Evolutionary conservation across 1,140 invertebrate species (phyloP), one percentile per base, ranked within the genome.

Genomic region (Laodelphax striatellus): DNA sequence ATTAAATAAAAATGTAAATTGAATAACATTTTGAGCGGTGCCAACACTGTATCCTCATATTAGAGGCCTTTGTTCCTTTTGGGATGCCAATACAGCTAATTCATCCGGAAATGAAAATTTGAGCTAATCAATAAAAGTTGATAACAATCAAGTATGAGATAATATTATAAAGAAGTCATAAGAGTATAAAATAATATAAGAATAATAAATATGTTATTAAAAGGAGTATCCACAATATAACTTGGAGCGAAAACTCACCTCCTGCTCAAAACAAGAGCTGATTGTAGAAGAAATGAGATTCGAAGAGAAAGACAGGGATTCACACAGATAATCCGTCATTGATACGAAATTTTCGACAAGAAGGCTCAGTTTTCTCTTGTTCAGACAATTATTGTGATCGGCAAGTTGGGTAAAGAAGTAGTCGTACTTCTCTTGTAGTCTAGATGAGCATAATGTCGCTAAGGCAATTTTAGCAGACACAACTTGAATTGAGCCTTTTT

Each of bases 371-470:
- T 77, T 75, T 21, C 77, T 72, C 14, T 78, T 75, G 11, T 78
- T 78, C 34, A 84, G 75, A 65, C 80, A 83, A 41, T 81, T 80
- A 67, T 84, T 84, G 63, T 84, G 80, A 67, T 86, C 83, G 19
- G 81, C 77, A 63, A 82, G 74, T 63, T 81, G 78, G 58, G 76
- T 75, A 63, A 83, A 84, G 38, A 86, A 71, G 42, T 79, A 84
- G 60, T 73, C 70, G 73, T 84, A 84, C 69, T 85, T 82, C 42
- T 84, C 81, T 38, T 71, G 66, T n/a, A 81, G 70, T n/a, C 76
- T 70, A 42, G 78, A 79, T 57, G 76, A 75, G 66, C 80, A 81
- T 57, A 87, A 66, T 24, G 82, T 69, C 28, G 78, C 79, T n/a
- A 87, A 71, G 5, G 79, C 69, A 0, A 82, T 74, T 71, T 86